A percentile compares a stretch with the other conserved stretches of the same genome.
Evolutionary conservation across 1,140 invertebrate species (phyloP).

Genomic region (Lasioglossum baleicum): DNA sequence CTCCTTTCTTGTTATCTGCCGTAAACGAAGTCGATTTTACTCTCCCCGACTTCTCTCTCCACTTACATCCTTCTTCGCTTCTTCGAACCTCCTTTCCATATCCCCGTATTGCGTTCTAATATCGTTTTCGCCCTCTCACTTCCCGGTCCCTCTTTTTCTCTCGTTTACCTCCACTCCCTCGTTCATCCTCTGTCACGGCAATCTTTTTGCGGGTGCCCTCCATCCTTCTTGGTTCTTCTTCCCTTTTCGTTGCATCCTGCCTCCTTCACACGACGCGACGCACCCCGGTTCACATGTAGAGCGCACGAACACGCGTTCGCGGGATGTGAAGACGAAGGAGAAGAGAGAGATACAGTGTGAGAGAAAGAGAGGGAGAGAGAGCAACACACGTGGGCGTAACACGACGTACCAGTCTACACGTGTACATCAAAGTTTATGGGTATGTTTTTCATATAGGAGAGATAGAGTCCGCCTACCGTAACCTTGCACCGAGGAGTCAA

Average conservation of each 20-base stretch:
- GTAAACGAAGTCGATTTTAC: not conserved
- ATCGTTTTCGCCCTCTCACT: too few relatives aligned
- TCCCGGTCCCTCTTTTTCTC: not conserved
- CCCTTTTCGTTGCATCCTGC: not conserved
- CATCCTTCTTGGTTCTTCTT: slow-evolving; percentile 13
- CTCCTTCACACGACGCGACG: not conserved
- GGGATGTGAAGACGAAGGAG: too few relatives aligned
- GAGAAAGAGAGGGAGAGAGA: too few relatives aligned
- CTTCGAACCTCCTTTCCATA: too few relatives aligned
- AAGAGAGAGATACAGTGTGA: too few relatives aligned
- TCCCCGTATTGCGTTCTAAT: not conserved
- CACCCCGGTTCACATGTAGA: not conserved
- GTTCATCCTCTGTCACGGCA: not conserved
- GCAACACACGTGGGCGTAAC: slow-evolving; percentile 31
- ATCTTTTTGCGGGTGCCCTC: slow-evolving; percentile 6
- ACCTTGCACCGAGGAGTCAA: slow-evolving; percentile 63
- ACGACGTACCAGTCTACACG: slow-evolving; percentile 4
- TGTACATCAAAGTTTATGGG: slow-evolving; percentile 12
- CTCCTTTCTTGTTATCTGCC: not conserved
- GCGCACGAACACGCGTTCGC: too few relatives aligned
- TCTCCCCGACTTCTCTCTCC: not conserved
- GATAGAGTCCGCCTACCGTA: slow-evolving; percentile 57
- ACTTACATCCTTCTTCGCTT: not conserved
- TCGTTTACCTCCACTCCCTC: not conserved
- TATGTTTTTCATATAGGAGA: slow-evolving; percentile 49